Conservation (phyloP, 2,888 invertebrate genomes). For the Macrophya annulata region DNA sequence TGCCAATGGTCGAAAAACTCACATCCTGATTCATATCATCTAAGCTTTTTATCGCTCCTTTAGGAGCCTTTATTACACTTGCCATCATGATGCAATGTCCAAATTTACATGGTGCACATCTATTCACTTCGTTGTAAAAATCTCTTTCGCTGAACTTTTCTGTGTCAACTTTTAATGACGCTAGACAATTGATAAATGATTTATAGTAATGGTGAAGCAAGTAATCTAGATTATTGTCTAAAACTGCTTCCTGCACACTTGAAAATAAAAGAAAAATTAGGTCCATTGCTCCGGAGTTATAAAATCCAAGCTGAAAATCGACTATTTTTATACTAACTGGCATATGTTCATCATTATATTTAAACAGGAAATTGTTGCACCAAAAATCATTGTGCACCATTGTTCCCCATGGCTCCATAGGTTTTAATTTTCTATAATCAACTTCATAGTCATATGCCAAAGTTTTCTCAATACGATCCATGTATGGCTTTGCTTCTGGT, state of each 20-base stretch:
- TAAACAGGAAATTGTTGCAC: constrained; percentile 78
- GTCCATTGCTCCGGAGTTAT: constrained; percentile 74
- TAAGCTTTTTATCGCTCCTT: constrained; percentile 65
- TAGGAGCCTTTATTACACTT: constrained; percentile 75
- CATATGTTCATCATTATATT: constrained; percentile 66
- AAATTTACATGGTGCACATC: constrained; percentile 70
- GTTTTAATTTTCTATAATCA: constrained; percentile 22
- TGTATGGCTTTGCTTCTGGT: constrained; percentile 66
- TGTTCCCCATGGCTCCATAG: constrained; percentile 73
- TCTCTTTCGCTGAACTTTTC: constrained; percentile 64
- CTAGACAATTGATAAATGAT: constrained; percentile 69
- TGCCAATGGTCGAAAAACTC: constrained; percentile 67
- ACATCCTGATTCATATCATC: constrained; percentile 65
- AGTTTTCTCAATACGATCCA: constrained; percentile 69
- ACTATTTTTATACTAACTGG: constrained; percentile 75
- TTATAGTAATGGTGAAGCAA: constrained; percentile 73
- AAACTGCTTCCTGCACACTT: constrained; percentile 71
- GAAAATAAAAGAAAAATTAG: constrained; percentile 76
- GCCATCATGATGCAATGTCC: constrained; percentile 76
- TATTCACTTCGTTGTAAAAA: constrained; percentile 67
- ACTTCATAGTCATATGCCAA: constrained; percentile 62
- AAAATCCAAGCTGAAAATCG: constrained; percentile 75
- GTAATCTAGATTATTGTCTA: constrained; percentile 71
- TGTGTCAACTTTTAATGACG: constrained; percentile 66
- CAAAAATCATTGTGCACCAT: constrained; percentile 77